Evolutionary conservation across 2,797 vertebrate species (phyloP).

Genomic region (Gambusia yucatana): DNA sequence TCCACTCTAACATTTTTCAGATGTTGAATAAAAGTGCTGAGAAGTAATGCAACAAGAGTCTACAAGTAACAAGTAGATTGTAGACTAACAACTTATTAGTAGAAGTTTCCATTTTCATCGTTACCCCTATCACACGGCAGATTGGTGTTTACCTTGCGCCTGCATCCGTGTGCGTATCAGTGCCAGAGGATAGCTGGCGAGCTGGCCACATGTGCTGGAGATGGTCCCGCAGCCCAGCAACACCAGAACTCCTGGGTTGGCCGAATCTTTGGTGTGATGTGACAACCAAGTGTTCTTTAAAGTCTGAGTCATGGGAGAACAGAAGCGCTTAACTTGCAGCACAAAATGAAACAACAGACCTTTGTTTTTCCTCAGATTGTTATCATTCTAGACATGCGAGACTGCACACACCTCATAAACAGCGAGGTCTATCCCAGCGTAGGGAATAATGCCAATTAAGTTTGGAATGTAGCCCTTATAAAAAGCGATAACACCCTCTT

Average conservation of each 20-base stretch:
- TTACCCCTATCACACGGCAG: neutral
- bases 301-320: constrained; percentile 75
- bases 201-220: constrained; percentile 95
- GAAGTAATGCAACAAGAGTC: too few relatives aligned
- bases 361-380: neutral
- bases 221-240: constrained; percentile 93
- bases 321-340: neutral
- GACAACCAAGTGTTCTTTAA: constrained; percentile 93
- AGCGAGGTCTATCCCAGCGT: constrained; percentile 96
- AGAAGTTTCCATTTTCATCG: neutral
- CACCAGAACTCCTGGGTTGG: constrained; percentile 93
- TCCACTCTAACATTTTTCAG: neutral
- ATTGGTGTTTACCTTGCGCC: constrained; percentile 87
- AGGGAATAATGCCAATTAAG: constrained; percentile 96
- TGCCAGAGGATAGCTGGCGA: constrained; percentile 95
- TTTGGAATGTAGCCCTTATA: constrained; percentile 98
- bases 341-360: neutral
- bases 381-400: neutral
- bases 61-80: too few relatives aligned
- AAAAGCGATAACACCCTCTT: constrained; percentile 92
- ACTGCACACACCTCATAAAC: constrained; percentile 90
- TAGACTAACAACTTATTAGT: too few relatives aligned
- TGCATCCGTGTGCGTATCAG: constrained; percentile 98
- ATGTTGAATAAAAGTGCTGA: neutral
- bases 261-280: constrained; percentile 87